Base-by-base conservation (phyloP, 1,140 invertebrate species). In the Dreissena polymorpha region DNA sequence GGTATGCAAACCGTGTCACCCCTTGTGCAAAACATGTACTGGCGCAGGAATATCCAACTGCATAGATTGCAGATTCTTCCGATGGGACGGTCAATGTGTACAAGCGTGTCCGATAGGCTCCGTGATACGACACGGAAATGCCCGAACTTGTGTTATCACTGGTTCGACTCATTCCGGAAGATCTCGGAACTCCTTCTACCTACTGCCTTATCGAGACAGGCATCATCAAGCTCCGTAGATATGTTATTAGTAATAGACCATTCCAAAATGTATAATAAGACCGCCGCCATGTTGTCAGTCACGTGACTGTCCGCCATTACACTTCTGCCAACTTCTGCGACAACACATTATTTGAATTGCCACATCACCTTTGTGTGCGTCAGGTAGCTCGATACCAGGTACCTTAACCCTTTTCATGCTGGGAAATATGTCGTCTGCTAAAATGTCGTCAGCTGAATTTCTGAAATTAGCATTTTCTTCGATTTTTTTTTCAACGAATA, bases 21-120 rank as follows among this genome's bases (percentile, higher is more conserved):
- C 74, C 10, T 27, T 77, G n/a, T 77, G 74, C 53, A 27, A 50
- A 21, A 67, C 74, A 39, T 77, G 74, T 21, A n/a, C 63, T 53
- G 74, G 74, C 25, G 57, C 74, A 10, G 74, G 74, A n/a, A 77
- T 77, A 50, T 77, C 74, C 18, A 50, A 50, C 39, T 77, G 74
- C 60, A 29, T 65, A 49, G 53, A 60, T 7, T 77, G 74, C 16
- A 65, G 74, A 65, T 49, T 77, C 57, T 77, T 65, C 39, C 21
- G 74, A 67, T 77, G 74, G 74, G 74, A 77, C 64, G 74, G 74
- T 18, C 29, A 21, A 12, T 77, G 74, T 67, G 50, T 77, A 2
- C 63, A 64, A 18, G 74, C 49, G 0, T 77, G 74, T 67, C 74
- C 74, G 49, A 21, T 64, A 27, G 74, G 74, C 16, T 77, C 74